phyloP scores from a whole-genome alignment of 2,888 invertebrate genomes.

The Apodemia duryi region DNA sequence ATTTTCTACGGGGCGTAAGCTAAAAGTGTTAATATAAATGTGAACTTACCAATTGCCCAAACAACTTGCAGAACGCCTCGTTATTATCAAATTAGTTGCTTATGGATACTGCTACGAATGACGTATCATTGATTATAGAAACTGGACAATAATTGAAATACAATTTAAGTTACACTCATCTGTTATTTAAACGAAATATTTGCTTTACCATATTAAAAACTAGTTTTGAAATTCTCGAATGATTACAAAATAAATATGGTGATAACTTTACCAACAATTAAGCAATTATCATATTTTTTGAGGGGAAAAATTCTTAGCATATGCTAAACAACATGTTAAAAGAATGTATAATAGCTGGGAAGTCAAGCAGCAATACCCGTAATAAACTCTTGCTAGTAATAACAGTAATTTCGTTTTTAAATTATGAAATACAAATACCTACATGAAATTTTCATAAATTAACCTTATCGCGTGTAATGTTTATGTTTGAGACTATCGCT shows the following conservation, averaged over 20 bases:
- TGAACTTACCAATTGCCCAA: too few relatives aligned
- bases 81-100: too few relatives aligned
- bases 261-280: constrained; percentile 14
- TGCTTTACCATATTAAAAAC: too few relatives aligned
- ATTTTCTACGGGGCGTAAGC: too few relatives aligned
- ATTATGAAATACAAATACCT: constrained; percentile 49
- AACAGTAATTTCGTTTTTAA: constrained; percentile 32
- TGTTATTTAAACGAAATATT: too few relatives aligned
- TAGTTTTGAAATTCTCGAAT: too few relatives aligned
- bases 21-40: too few relatives aligned
- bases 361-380: not conserved
- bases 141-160: too few relatives aligned
- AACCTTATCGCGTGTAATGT: constrained; percentile 67
- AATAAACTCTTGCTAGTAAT: not conserved
- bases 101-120: too few relatives aligned
- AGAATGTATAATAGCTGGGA: not conserved
- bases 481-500: constrained; percentile 59
- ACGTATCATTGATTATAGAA: too few relatives aligned
- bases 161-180: too few relatives aligned
- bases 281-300: constrained; percentile 17
- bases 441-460: constrained; percentile 63
- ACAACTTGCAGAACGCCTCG: too few relatives aligned
- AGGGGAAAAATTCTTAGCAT: not conserved
- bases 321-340: constrained; percentile 7
- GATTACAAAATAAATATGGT: constrained; percentile 11